These are phyloP conservation scores for Eupithecia insigniata DNA, from an alignment of 2,888 invertebrate species.

Conservation along the genomic window DNA sequence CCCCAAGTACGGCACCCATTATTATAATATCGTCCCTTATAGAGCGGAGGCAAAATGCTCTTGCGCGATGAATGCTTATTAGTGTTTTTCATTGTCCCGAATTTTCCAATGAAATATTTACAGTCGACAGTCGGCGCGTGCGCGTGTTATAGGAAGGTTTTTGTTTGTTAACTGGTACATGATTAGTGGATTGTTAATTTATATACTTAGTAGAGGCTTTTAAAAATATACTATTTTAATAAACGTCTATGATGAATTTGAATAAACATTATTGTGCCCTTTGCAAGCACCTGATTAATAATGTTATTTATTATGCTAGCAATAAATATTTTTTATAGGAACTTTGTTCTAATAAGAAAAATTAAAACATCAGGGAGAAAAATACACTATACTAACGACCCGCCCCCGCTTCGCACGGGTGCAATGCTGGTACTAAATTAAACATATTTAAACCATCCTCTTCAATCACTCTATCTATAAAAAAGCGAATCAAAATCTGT, in stretches of 20 bases:
- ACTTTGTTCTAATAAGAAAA: too few relatives aligned
- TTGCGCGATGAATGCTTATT: conserved; percentile 69
- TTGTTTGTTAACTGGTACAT: neutral
- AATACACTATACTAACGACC: neutral
- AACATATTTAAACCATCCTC: too few relatives aligned
- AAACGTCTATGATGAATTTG: neutral
- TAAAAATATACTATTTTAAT: neutral
- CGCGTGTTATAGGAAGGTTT: neutral
- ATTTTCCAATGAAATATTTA: conserved; percentile 45
- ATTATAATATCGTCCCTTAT: conserved; percentile 75
- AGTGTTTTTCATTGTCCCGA: conserved; percentile 48
- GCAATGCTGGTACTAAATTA: too few relatives aligned
- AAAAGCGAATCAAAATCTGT: too few relatives aligned
- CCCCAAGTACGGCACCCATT: conserved; percentile 68
- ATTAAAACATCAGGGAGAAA: neutral
- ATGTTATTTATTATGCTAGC: too few relatives aligned
- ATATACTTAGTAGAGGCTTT: neutral
- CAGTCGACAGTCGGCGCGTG: conserved; percentile 16
- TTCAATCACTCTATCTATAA: too few relatives aligned
- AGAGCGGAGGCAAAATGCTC: conserved; percentile 69
- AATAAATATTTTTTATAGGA: too few relatives aligned
- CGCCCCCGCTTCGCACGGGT: too few relatives aligned
- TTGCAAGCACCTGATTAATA: neutral
- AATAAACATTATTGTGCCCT: neutral
- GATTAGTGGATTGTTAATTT: neutral